Percentiles rank a stretch among this genome's conserved stretches.
Evolutionary conservation across 1,140 invertebrate genomes (phyloP).

Genomic region (Varroa destructor): DNA sequence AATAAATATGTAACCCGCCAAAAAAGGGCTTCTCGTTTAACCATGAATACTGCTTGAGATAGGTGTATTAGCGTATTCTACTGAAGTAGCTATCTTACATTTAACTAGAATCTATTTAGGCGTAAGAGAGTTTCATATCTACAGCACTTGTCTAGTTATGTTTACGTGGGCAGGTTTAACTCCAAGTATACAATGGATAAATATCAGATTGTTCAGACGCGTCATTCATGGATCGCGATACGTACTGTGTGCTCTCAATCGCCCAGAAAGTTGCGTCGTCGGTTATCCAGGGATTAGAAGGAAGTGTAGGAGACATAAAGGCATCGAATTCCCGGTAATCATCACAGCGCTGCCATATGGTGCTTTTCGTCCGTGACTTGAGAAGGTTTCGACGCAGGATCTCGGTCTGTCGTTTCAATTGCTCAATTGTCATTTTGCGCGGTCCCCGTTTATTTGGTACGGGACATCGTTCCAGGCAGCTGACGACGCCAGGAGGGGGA

Average conservation of each 20-base stretch:
- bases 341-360: conserved; percentile 54
- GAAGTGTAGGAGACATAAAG: conserved; percentile 62
- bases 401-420: conserved; percentile 66
- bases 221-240: conserved; percentile 32
- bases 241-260: conserved; percentile 70
- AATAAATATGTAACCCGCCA: too few species aligned
- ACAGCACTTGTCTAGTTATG: too few species aligned
- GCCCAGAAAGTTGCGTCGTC: conserved; percentile 85
- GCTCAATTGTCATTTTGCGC: conserved; percentile 52
- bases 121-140: too few species aligned
- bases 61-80: too few species aligned
- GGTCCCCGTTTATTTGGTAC: conserved; percentile 48
- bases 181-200: too few species aligned
- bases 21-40: too few species aligned
- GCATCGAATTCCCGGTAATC: conserved; percentile 80
- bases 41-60: too few species aligned
- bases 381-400: conserved; percentile 55
- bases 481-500: conserved; percentile 71
- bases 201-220: too few species aligned
- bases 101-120: too few species aligned
- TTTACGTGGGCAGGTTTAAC: too few species aligned
- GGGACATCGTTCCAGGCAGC: conserved; percentile 66
- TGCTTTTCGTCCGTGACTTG: conserved; percentile 32
- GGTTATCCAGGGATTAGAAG: conserved; percentile 90
- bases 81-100: too few species aligned